Conservation (phyloP, 2,797 vertebrate species). For the Pristis pectinata region DNA sequence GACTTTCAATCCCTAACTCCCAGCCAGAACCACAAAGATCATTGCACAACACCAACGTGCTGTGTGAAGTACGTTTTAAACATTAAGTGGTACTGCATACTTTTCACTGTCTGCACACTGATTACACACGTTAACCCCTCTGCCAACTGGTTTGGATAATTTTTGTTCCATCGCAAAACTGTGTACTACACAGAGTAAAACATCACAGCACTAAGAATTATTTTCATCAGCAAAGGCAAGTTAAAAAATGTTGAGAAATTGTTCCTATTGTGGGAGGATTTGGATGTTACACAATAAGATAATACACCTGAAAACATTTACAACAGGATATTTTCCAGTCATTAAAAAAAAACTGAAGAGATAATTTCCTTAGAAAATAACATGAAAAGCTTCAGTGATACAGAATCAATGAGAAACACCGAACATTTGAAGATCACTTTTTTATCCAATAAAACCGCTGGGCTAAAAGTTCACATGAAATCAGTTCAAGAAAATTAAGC, state of each 20-base stretch:
- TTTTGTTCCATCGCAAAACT: constrained; percentile 10
- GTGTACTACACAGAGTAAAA: neutral
- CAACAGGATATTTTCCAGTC: constrained; percentile 13
- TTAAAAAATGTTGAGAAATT: neutral
- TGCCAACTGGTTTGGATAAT: neutral
- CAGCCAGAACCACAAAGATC: neutral
- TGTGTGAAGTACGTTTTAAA: neutral
- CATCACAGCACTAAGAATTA: neutral
- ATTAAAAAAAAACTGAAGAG: neutral
- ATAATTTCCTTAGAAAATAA: constrained; percentile 13
- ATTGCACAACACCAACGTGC: neutral
- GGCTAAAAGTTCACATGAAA: neutral
- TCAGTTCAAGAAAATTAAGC: neutral
- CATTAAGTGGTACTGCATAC: neutral
- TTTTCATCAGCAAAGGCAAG: neutral
- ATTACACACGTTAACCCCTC: neutral
- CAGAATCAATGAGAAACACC: neutral
- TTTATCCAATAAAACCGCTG: constrained; percentile 11
- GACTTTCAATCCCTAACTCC: neutral
- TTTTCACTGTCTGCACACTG: neutral
- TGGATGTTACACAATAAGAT: constrained; percentile 18
- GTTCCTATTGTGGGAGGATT: neutral
- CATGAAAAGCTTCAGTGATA: neutral
- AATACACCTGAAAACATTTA: constrained; percentile 32
- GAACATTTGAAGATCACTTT: constrained; percentile 1